phyloP scores from a whole-genome alignment of 2,797 vertebrate genomes.

The Acanthis flammea region DNA sequence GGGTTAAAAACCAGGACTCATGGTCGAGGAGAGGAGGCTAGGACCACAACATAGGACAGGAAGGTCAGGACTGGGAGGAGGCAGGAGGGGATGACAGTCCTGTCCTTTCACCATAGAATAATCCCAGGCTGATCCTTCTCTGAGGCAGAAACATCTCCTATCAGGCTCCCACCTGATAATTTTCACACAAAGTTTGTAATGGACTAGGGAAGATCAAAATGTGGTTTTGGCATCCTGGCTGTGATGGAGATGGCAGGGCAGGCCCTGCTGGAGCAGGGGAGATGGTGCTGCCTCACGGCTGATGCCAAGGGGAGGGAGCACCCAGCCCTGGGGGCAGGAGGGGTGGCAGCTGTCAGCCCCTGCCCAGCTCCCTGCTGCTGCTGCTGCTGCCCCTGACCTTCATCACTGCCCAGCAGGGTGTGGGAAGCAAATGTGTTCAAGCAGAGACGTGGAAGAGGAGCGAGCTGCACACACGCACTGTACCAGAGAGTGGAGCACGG shows the following conservation, averaged over 20 bases:
- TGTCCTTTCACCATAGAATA: neutral
- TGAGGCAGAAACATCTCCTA: neutral
- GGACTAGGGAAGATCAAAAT: neutral
- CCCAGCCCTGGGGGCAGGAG: fast-evolving
- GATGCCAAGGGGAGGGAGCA: neutral
- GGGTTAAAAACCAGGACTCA: neutral
- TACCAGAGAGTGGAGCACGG: conserved; percentile 55
- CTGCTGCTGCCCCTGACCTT: neutral
- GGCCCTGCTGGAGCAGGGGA: neutral
- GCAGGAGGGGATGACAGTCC: neutral
- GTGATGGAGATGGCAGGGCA: neutral
- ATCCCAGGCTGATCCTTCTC: neutral
- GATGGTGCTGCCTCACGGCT: fast-evolving
- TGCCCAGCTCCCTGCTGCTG: neutral
- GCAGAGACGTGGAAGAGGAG: conserved; percentile 21
- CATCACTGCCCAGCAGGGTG: neutral
- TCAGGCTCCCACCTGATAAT: neutral
- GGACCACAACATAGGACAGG: neutral
- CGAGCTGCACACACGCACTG: neutral
- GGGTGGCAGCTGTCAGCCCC: neutral
- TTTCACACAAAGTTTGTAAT: neutral
- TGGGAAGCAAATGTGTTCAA: neutral
- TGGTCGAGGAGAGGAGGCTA: neutral
- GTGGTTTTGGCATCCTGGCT: neutral
- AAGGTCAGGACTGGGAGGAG: neutral